These are phyloP conservation scores for Chroicocephalus ridibundus DNA, from an alignment of 2,113 vertebrate species.

Conservation along the genomic window DNA sequence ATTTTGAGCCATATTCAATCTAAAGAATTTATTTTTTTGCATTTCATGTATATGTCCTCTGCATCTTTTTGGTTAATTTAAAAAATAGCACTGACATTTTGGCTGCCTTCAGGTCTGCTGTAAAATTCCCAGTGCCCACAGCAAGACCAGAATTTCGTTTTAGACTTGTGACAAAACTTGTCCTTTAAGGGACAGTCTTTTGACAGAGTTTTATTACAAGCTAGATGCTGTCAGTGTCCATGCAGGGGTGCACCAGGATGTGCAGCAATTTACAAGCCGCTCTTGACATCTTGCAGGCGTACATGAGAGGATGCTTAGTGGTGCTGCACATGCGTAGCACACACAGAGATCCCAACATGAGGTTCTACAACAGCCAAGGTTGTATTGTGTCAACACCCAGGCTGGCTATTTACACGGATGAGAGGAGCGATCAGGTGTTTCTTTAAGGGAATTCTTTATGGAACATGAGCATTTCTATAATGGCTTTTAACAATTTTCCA, in stretches of 20 bases:
- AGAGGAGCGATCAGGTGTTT: neutral
- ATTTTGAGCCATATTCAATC: neutral
- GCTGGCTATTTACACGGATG: neutral
- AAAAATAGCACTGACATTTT: neutral
- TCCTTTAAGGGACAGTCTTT: neutral
- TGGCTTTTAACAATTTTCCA: neutral
- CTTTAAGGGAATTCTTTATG: neutral
- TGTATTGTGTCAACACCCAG: neutral
- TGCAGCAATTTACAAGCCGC: neutral
- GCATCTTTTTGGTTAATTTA: neutral
- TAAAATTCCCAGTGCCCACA: neutral
- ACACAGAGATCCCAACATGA: neutral
- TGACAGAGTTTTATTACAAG: neutral
- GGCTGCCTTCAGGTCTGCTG: neutral
- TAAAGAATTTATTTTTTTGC: neutral
- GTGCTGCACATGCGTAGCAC: neutral
- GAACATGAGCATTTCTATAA: neutral
- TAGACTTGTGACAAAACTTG: neutral
- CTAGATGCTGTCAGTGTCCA: neutral
- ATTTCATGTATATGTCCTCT: neutral
- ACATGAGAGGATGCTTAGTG: neutral
- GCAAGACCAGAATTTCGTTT: neutral
- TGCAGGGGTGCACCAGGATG: neutral
- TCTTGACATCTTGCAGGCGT: neutral
- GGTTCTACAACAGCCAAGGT: neutral